These are phyloP conservation scores for Plodia interpunctella DNA, from an alignment of 1,140 invertebrate genomes.

Conservation along the genomic window DNA sequence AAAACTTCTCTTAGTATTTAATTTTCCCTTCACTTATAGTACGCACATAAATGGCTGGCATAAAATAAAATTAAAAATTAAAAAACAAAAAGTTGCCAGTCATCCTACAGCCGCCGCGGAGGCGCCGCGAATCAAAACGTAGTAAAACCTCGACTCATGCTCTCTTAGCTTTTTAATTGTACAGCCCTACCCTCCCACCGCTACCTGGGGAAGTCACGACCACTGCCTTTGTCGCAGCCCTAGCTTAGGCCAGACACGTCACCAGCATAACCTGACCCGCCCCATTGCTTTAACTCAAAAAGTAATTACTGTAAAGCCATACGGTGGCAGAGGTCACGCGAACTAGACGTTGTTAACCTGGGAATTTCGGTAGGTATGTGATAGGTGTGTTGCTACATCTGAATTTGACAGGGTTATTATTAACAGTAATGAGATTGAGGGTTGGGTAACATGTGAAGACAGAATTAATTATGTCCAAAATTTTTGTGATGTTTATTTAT, in stretches of 20 bases:
- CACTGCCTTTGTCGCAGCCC: slow-evolving; percentile 29
- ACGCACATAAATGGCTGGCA: neutral
- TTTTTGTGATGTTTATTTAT: neutral
- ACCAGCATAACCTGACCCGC: slow-evolving; percentile 12
- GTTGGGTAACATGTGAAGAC: slow-evolving; percentile 9
- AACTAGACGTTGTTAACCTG: neutral
- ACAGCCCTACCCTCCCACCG: slow-evolving; percentile 41
- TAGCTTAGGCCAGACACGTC: slow-evolving; percentile 13
- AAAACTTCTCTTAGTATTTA: too few species aligned
- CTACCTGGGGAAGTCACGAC: slow-evolving; percentile 55
- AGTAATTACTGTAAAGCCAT: neutral
- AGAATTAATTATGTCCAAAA: neutral
- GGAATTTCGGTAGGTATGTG: slow-evolving; percentile 15
- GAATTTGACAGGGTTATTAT: slow-evolving; percentile 23
- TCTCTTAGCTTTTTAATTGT: slow-evolving; percentile 41
- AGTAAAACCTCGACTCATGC: slow-evolving; percentile 46
- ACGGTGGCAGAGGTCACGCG: slow-evolving; percentile 5
- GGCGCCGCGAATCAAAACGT: slow-evolving; percentile 52
- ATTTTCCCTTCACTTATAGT: too few species aligned
- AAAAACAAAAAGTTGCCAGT: slow-evolving; percentile 39
- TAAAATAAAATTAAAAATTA: slow-evolving; percentile 4
- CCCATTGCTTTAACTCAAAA: neutral
- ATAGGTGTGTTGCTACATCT: slow-evolving; percentile 18
- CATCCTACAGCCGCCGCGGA: slow-evolving; percentile 33
- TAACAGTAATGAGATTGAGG: slow-evolving; percentile 18